Evolutionary conservation across 2,113 vertebrate genomes (phyloP).

Genomic region (Toxotes jaculatrix): DNA sequence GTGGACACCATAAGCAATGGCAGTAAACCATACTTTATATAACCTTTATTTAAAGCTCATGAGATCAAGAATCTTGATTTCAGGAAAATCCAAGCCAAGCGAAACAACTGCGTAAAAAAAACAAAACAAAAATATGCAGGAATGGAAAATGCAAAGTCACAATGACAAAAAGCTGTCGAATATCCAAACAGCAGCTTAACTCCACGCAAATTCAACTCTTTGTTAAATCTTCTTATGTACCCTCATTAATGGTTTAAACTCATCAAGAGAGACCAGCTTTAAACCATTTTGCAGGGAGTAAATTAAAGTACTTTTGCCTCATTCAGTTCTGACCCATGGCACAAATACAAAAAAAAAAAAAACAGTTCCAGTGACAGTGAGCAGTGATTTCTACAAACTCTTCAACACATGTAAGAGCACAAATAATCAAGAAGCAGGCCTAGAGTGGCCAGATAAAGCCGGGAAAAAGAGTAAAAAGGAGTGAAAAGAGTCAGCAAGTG

Average conservation of each 20-base stretch:
- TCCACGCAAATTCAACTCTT: constrained; percentile 38
- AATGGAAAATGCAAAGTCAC: constrained; percentile 59
- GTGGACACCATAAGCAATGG: not conserved
- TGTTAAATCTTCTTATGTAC: constrained; percentile 47
- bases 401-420: constrained; percentile 6
- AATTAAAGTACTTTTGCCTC: constrained; percentile 32
- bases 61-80: constrained; percentile 7
- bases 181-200: constrained; percentile 48
- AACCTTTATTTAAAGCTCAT: constrained; percentile 23
- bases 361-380: constrained; percentile 26
- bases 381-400: constrained; percentile 14
- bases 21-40: constrained; percentile 1
- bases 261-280: constrained; percentile 45
- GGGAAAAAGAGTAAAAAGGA: constrained; percentile 35
- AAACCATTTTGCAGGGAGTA: constrained; percentile 29
- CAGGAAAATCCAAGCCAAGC: not conserved
- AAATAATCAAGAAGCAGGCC: constrained; percentile 25
- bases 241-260: constrained; percentile 51
- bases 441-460: not conserved
- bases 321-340: constrained; percentile 12
- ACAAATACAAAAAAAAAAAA: constrained; percentile 6
- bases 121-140: not conserved
- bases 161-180: constrained; percentile 46
- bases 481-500: constrained; percentile 32
- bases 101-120: not conserved